Percentiles rank a stretch among this genome's conserved stretches.
Evolutionary conservation across 1,140 invertebrate species (phyloP).

Genomic region (Octopus sinensis): DNA sequence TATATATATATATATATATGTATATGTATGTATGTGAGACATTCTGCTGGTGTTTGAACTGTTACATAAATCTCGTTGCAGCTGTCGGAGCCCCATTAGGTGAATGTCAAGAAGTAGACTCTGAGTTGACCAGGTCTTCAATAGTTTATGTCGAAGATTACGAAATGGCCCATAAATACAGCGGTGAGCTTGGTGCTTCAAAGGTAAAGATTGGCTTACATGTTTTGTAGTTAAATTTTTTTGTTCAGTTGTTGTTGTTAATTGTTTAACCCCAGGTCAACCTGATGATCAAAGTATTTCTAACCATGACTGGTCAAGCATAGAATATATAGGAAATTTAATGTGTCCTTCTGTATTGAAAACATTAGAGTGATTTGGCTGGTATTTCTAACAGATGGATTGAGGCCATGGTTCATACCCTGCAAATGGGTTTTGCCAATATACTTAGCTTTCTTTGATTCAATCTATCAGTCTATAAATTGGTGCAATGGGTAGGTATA

Average conservation of each 20-base stretch:
- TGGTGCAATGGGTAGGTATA: too few species aligned
- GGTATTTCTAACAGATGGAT: not conserved
- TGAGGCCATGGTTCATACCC: not conserved
- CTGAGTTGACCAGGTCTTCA: conserved; percentile 42
- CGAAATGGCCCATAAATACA: conserved; percentile 50
- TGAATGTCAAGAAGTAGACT: conserved; percentile 52
- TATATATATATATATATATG: not conserved
- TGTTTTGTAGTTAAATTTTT: not conserved
- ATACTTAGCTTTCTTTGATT: too few species aligned
- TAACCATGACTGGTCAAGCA: not conserved
- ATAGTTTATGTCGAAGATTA: conserved; percentile 53
- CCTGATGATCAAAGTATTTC: not conserved
- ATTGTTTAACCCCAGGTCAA: not conserved
- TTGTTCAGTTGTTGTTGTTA: not conserved
- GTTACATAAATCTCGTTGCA: conserved; percentile 27
- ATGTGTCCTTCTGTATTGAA: not conserved
- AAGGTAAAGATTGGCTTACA: conserved; percentile 33
- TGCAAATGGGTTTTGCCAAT: too few species aligned
- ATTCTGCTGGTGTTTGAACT: not conserved
- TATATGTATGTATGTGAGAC: not conserved
- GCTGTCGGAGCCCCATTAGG: conserved; percentile 54
- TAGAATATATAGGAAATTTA: not conserved
- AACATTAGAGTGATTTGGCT: not conserved
- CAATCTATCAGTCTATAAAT: too few species aligned
- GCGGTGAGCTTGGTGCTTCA: conserved; percentile 54